A percentile compares a stretch with the other conserved stretches of the same genome.
phyloP scores from a whole-genome alignment of 2,888 invertebrate species.

The Eledona agricola region DNA sequence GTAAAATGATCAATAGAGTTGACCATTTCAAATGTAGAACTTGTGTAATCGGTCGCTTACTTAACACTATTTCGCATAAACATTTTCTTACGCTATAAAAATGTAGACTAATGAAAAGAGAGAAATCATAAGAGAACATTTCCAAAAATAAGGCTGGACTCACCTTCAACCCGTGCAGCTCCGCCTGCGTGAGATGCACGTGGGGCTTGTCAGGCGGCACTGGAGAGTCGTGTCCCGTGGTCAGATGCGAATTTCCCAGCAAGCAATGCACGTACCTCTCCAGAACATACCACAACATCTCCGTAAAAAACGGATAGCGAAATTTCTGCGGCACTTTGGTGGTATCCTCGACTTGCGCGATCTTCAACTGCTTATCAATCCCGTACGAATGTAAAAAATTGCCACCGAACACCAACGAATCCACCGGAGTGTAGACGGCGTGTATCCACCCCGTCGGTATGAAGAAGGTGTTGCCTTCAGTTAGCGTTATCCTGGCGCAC shows the following conservation, averaged over 20 bases:
- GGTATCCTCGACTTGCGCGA: slow-evolving; percentile 94
- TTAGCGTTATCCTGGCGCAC: slow-evolving; percentile 84
- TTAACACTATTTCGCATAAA: no score
- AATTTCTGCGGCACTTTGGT: slow-evolving; percentile 97
- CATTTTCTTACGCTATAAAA: no score
- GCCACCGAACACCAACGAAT: slow-evolving; percentile 97
- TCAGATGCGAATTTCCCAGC: slow-evolving; percentile 83
- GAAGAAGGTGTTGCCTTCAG: slow-evolving; percentile 94
- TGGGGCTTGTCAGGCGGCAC: slow-evolving; percentile 67
- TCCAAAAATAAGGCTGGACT: slow-evolving; percentile 19
- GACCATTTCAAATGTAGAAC: no score
- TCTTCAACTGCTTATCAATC: slow-evolving; percentile 93
- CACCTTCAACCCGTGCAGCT: slow-evolving; percentile 80
- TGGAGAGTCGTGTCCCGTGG: slow-evolving; percentile 58
- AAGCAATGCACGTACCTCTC: slow-evolving; percentile 91
- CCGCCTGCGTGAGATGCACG: slow-evolving; percentile 80
- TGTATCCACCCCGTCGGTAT: slow-evolving; percentile 99
- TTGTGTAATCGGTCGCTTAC: no score
- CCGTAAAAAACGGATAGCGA: slow-evolving; percentile 97
- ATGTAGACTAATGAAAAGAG: no score
- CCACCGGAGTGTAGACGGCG: slow-evolving; percentile 95
- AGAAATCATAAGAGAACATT: no score
- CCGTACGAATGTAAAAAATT: slow-evolving; percentile 97
- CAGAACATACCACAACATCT: slow-evolving; percentile 97
- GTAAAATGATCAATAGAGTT: no score